A percentile compares a stretch with the other conserved stretches of the same genome.
phyloP scores from a whole-genome alignment of 1,140 invertebrate genomes.

The Drepana arcuata region DNA sequence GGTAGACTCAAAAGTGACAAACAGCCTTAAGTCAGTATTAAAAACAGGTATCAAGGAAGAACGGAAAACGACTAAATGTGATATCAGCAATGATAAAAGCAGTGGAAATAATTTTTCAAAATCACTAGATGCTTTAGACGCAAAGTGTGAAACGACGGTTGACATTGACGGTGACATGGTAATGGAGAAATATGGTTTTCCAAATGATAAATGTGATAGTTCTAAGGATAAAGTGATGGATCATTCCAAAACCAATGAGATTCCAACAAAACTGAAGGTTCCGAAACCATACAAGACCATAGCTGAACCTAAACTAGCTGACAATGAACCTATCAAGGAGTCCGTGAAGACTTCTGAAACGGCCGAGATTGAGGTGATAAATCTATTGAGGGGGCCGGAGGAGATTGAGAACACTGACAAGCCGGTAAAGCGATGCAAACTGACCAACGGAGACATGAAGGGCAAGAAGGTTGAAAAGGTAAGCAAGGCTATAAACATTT shows the following conservation, averaged over 20 bases:
- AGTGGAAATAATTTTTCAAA: slow-evolving; percentile 1
- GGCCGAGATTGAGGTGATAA: too few relatives aligned
- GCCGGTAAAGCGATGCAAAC: slow-evolving; percentile 14
- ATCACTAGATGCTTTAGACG: background rate
- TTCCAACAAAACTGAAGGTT: background rate
- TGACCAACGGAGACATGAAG: slow-evolving; percentile 38
- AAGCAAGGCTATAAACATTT: too few relatives aligned
- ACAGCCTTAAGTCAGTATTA: slow-evolving; percentile 57
- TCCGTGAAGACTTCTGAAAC: slow-evolving; percentile 1
- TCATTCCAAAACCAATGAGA: slow-evolving; percentile 4
- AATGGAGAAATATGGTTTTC: too few relatives aligned
- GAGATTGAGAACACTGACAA: too few relatives aligned
- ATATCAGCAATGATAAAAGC: slow-evolving; percentile 17
- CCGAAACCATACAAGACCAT: background rate
- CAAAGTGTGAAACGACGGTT: background rate
- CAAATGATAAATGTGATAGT: too few relatives aligned
- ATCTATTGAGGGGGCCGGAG: too few relatives aligned
- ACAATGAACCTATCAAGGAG: too few relatives aligned
- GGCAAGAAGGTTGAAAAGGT: slow-evolving; percentile 38
- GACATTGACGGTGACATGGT: background rate
- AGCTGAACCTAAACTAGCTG: too few relatives aligned
- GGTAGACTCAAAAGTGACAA: slow-evolving; percentile 52
- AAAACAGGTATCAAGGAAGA: slow-evolving; percentile 41
- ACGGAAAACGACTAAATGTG: slow-evolving; percentile 16
- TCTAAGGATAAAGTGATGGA: too few relatives aligned